These are phyloP conservation scores for Stratiolaelaps scimitus DNA, from an alignment of 1,140 invertebrate species.

Conservation along the genomic window DNA sequence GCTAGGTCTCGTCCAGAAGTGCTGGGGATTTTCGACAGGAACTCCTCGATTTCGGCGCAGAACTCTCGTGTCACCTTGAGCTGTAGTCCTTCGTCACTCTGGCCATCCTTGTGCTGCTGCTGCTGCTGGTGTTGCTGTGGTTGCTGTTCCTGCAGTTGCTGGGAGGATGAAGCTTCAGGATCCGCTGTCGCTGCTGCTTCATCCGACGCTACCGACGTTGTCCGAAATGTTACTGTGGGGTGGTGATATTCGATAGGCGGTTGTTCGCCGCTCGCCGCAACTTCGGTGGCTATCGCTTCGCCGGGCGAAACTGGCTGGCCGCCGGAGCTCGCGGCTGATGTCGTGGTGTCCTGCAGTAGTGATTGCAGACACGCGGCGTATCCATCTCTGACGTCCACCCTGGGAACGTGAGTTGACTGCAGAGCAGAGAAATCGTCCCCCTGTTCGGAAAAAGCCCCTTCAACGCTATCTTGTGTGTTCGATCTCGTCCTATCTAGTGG, in stretches of 20 bases:
- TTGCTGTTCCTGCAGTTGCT: no score
- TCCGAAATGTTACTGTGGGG: neutral
- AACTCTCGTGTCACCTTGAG: slow-evolving; percentile 17
- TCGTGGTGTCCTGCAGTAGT: neutral
- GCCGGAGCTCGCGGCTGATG: no score
- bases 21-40: slow-evolving; percentile 6
- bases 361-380: slow-evolving; percentile 19
- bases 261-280: no score
- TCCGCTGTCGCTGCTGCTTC: no score
- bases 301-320: neutral
- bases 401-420: slow-evolving; percentile 16
- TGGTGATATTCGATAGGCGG: neutral
- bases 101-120: no score
- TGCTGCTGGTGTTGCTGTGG: no score
- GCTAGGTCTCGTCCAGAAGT: neutral
- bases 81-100: neutral
- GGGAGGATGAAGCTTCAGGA: no score
- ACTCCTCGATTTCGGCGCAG: slow-evolving; percentile 26
- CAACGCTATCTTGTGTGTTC: neutral
- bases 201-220: neutral
- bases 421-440: slow-evolving; percentile 24
- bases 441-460: slow-evolving; percentile 23
- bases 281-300: neutral
- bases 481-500: slow-evolving; percentile 8
- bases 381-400: neutral